Evolutionary conservation across 2,113 vertebrate species (phyloP).

Genomic region (Prietella phreatophila): DNA sequence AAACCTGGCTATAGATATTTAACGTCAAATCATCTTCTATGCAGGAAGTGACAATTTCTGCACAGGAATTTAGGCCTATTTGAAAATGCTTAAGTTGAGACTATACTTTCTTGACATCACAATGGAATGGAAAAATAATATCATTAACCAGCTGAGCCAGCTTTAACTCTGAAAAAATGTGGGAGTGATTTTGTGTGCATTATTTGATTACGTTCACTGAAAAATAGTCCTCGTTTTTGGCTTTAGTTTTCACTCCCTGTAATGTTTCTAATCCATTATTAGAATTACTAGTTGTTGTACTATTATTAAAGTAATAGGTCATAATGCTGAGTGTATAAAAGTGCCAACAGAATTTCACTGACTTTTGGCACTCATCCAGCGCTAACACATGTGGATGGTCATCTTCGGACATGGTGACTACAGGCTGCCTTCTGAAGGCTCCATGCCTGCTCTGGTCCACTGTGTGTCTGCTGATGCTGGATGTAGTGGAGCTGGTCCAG

Average conservation of each 20-base stretch:
- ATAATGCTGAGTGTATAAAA: neutral
- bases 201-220: neutral
- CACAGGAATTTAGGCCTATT: neutral
- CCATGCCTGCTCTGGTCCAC: slow-evolving; percentile 81
- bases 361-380: slow-evolving; percentile 92
- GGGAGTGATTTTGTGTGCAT: neutral
- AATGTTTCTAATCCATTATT: neutral
- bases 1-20: neutral
- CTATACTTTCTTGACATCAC: neutral
- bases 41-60: neutral
- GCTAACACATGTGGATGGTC: slow-evolving; percentile 92
- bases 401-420: slow-evolving; percentile 91
- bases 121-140: neutral
- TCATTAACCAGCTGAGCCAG: neutral
- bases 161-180: neutral
- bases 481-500: slow-evolving; percentile 96
- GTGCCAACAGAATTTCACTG: slow-evolving; percentile 39
- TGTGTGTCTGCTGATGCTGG: slow-evolving; percentile 89
- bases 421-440: slow-evolving; percentile 82
- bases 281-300: neutral
- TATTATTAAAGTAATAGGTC: neutral
- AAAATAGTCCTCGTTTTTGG: neutral
- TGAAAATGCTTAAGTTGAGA: neutral
- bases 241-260: neutral
- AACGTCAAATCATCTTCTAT: neutral